Evolutionary conservation across 2,113 vertebrate species (phyloP).

Genomic region (Fregetta grallaria): DNA sequence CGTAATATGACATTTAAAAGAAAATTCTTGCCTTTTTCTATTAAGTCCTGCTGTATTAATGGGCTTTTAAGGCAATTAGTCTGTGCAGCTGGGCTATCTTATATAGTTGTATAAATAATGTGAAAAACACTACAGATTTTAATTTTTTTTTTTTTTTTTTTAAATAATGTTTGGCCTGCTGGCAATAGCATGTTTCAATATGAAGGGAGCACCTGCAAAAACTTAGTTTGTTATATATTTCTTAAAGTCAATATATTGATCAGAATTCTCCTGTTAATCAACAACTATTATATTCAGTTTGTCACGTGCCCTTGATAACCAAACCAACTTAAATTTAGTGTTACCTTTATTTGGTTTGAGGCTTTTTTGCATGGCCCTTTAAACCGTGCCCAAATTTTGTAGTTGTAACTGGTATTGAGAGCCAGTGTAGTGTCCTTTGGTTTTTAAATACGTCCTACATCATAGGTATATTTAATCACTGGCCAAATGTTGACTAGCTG

Average conservation of each 20-base stretch:
- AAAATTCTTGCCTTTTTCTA: not conserved
- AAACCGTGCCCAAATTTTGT: not conserved
- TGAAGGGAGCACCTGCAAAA: not conserved
- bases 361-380: not conserved
- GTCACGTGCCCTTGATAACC: not conserved
- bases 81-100: not conserved
- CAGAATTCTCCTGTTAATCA: not conserved
- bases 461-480: not conserved
- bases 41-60: conserved; percentile 15
- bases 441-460: not conserved
- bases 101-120: not conserved
- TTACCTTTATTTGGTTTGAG: not conserved
- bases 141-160: not conserved
- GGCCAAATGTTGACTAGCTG: not conserved
- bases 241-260: not conserved
- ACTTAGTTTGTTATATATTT: not conserved
- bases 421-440: not conserved
- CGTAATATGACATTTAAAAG: not conserved
- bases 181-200: not conserved
- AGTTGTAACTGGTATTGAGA: not conserved
- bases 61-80: conserved; percentile 15
- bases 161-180: not conserved
- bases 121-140: not conserved
- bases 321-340: not conserved
- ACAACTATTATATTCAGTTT: not conserved